Evolutionary conservation across 2,888 invertebrate genomes (phyloP), one percentile per base, ranked within the genome.

Genomic region (Quadroppia sp.): DNA sequence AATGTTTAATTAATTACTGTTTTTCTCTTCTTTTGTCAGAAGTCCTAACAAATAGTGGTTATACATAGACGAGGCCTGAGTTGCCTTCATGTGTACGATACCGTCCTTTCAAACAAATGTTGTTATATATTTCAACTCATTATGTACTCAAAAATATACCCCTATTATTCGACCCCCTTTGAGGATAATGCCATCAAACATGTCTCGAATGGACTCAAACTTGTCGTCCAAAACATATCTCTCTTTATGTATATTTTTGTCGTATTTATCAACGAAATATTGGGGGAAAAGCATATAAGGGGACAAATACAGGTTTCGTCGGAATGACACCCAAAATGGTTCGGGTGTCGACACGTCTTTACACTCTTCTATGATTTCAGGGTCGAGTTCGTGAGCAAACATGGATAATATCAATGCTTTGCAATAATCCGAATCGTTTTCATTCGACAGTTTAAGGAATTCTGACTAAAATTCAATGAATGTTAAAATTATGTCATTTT

Each of bases 301-400:
- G 9, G 25, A 4, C 13, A 53, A 23, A 53, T 53, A 13, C 1
- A 53, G 2, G 13, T 53, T 53, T 25, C 23, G 17, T 25, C 23
- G 9, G 9, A 23, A 25, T 25, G 7, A 2, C 1, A 23, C 25
- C 1, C 23, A 25, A 23, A 23, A 25, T 4, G 53, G 25, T n/a
- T 53, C 53, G 1, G 25, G 13, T 25, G 1, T 1, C 11, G 4
- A 4, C 1, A 53, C 25, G 23, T 25, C 53, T 53, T 53, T 53
- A 20, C 53, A 53, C 1, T 53, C 53, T 25, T 53, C 53, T 1
- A 53, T 53, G 25, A 53, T 53, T 11, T 53, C 53, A 2, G 53
- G 53, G 25, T 53, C 53, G 25, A 53, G 53, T 53, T 53, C 53
- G 53, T 53, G 53, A 53, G 25, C 53, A 25, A 53, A 53, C 9